phyloP scores from a whole-genome alignment of 2,888 invertebrate species.

The Exephanes ischioxanthus region DNA sequence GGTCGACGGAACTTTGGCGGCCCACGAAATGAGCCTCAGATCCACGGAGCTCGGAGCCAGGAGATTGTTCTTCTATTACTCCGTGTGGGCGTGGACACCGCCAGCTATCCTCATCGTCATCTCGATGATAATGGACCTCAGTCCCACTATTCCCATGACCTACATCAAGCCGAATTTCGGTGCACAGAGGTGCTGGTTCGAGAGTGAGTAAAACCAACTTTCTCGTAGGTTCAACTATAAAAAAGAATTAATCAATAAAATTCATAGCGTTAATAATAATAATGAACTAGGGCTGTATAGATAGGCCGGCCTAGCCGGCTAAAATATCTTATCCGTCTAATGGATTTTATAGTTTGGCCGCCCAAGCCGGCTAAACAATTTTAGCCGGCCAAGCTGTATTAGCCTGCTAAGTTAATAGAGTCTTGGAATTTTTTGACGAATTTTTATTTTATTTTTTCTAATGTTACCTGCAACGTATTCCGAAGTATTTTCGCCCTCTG shows the following conservation, averaged over 20 bases:
- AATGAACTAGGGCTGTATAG: background rate
- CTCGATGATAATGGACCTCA: conserved; percentile 87
- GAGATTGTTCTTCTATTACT: conserved; percentile 86
- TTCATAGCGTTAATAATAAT: background rate
- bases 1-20: conserved; percentile 36
- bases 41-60: conserved; percentile 43
- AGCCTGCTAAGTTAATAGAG: too few species aligned
- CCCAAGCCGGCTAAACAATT: too few species aligned
- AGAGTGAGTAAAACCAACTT: conserved; percentile 85
- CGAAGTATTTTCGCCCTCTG: too few species aligned
- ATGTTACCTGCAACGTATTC: too few species aligned
- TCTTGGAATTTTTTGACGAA: too few species aligned
- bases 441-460: too few species aligned
- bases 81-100: conserved; percentile 87
- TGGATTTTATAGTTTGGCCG: too few species aligned
- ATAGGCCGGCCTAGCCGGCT: too few species aligned
- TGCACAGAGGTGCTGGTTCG: conserved; percentile 88
- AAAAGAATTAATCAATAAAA: background rate
- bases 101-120: conserved; percentile 86
- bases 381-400: too few species aligned
- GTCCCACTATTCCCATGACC: conserved; percentile 87
- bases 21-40: conserved; percentile 6
- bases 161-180: conserved; percentile 88
- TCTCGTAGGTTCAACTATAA: background rate
- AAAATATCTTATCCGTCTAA: too few species aligned